These are phyloP conservation scores for Myotis vivesi DNA, from an alignment of 2,797 vertebrate genomes.

Conservation along the genomic window DNA sequence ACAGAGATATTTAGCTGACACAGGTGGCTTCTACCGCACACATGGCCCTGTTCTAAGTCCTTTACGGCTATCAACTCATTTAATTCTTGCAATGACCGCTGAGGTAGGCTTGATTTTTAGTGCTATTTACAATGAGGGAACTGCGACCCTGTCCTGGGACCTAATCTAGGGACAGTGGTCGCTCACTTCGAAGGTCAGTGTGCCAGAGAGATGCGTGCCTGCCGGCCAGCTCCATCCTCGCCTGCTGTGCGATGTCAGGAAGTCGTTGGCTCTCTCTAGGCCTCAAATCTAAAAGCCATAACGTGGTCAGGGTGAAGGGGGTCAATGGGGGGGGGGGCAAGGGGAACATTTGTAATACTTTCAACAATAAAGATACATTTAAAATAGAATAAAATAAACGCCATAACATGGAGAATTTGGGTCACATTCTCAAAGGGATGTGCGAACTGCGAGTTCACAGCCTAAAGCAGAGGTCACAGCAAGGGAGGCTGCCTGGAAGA, in stretches of 20 bases:
- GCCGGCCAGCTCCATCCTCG: not conserved
- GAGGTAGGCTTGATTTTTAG: not conserved
- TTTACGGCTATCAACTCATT: not conserved
- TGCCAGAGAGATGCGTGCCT: not conserved
- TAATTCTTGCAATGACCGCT: not conserved
- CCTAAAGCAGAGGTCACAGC: not conserved
- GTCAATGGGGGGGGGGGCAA: too few species aligned
- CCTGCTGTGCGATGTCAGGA: not conserved
- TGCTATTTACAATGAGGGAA: not conserved
- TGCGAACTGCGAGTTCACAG: not conserved
- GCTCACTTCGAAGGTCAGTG: not conserved
- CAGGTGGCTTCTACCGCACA: fast-evolving
- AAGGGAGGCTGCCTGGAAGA: not conserved
- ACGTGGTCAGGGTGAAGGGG: not conserved
- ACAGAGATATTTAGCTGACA: not conserved
- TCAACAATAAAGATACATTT: too few species aligned
- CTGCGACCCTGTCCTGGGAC: not conserved
- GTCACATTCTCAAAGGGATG: not conserved
- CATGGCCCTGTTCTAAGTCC: not conserved
- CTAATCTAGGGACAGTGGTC: fast-evolving
- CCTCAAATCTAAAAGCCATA: not conserved
- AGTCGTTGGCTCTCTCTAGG: not conserved
- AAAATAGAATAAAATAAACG: not conserved
- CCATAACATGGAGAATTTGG: not conserved
- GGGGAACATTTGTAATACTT: too few species aligned